These are phyloP conservation scores for Crotalus viridis DNA, from an alignment of 2,113 vertebrate genomes.

Conservation along the genomic window DNA sequence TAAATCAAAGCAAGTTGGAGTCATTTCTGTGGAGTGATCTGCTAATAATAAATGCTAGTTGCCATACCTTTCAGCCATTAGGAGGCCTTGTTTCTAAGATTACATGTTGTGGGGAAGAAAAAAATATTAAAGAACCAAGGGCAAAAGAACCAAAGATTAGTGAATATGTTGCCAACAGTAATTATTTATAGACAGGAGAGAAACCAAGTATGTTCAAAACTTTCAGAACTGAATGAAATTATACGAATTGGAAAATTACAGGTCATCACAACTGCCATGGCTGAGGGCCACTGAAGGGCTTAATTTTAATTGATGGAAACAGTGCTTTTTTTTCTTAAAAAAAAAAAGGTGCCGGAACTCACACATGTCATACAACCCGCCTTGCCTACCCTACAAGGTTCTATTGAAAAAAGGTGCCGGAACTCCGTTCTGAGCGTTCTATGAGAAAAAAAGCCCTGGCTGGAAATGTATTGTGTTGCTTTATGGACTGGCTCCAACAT, in stretches of 20 bases:
- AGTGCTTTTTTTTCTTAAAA: too few species aligned
- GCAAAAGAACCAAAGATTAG: neutral
- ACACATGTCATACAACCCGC: too few species aligned
- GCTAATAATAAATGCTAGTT: slow-evolving; percentile 68
- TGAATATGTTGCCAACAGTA: neutral
- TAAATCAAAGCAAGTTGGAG: slow-evolving; percentile 71
- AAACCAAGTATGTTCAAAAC: rapidly evolving
- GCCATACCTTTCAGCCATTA: slow-evolving; percentile 61
- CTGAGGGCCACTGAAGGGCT: neutral
- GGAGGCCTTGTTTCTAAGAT: slow-evolving; percentile 55
- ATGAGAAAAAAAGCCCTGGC: too few species aligned
- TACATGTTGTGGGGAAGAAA: slow-evolving; percentile 12
- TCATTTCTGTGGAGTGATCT: slow-evolving; percentile 53
- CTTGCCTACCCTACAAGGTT: too few species aligned
- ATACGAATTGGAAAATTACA: neutral
- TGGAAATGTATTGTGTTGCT: neutral
- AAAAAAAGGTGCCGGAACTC: too few species aligned
- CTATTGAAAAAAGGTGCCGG: too few species aligned
- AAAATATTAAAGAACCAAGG: neutral
- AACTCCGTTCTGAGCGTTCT: too few species aligned
- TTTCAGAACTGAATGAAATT: neutral
- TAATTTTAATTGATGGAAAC: slow-evolving; percentile 8
- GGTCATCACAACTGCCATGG: neutral
- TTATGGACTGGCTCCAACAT: neutral
- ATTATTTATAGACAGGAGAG: neutral